Percentiles rank a stretch among this genome's conserved stretches.
Evolutionary conservation across 2,797 vertebrate genomes (phyloP).

Genomic region (Spinus pinus): DNA sequence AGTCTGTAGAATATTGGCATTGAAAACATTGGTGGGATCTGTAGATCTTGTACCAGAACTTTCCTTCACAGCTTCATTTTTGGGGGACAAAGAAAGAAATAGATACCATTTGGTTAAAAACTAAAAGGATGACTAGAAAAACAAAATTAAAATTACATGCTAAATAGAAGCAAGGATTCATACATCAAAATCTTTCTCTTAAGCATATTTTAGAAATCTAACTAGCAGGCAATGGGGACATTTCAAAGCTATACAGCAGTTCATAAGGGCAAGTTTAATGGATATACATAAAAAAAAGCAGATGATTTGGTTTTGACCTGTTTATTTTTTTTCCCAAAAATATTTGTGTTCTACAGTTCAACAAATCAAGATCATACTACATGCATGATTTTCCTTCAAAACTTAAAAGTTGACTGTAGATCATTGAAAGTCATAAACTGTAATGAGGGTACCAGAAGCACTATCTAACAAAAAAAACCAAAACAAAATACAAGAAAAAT

Average conservation of each 20-base stretch:
- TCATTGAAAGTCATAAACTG: background rate
- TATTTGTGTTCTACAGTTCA: background rate
- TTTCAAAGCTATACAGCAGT: background rate
- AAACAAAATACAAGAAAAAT: background rate
- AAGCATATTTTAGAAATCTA: background rate
- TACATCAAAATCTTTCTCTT: background rate
- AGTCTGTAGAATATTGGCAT: background rate
- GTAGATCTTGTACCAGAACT: background rate
- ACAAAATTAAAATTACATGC: background rate
- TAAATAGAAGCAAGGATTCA: background rate
- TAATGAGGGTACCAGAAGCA: background rate
- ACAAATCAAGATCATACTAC: background rate
- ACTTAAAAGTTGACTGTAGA: background rate
- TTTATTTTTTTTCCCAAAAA: background rate
- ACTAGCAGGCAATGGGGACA: background rate
- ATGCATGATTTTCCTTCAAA: background rate
- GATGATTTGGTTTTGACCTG: background rate
- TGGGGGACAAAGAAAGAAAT: background rate
- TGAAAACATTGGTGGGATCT: background rate
- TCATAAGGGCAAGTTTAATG: background rate
- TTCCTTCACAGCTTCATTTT: background rate
- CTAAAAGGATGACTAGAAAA: background rate
- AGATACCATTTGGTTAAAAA: background rate
- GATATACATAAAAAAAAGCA: background rate
- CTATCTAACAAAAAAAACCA: background rate